These are phyloP conservation scores for Cheracebus regulus DNA, from an alignment of 2,797 vertebrate genomes.

Conservation along the genomic window DNA sequence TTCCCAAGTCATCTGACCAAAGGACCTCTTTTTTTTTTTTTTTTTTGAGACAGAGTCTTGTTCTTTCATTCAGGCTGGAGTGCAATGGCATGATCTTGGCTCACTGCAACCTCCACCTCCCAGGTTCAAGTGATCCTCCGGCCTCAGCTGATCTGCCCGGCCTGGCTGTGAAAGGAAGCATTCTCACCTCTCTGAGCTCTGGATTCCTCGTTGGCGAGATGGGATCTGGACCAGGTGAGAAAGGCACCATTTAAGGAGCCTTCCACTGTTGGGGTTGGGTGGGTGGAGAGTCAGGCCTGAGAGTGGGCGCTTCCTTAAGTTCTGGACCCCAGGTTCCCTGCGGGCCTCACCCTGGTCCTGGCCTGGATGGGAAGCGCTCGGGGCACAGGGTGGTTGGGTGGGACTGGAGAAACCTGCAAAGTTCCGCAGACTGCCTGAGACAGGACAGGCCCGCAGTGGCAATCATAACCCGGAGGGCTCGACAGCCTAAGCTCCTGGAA, in stretches of 20 bases:
- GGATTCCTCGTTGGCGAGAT: background rate
- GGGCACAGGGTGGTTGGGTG: fast-evolving
- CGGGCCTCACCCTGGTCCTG: too few species aligned
- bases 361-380: fast-evolving
- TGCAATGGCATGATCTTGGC: too few species aligned
- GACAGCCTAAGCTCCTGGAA: background rate
- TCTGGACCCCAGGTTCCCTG: too few species aligned
- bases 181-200: background rate
- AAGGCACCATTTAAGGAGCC: background rate
- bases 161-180: background rate
- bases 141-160: too few species aligned
- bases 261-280: fast-evolving
- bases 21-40: background rate
- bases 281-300: background rate
- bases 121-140: too few species aligned
- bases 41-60: too few species aligned
- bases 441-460: fast-evolving
- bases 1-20: background rate
- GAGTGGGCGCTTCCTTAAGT: too few species aligned
- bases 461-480: fast-evolving
- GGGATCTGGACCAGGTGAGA: background rate
- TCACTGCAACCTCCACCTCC: too few species aligned
- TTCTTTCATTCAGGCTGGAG: too few species aligned
- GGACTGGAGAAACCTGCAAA: fast-evolving
- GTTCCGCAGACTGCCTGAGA: fast-evolving